These are phyloP conservation scores for Pteria penguin DNA, from an alignment of 2,888 invertebrate species.

Conservation along the genomic window DNA sequence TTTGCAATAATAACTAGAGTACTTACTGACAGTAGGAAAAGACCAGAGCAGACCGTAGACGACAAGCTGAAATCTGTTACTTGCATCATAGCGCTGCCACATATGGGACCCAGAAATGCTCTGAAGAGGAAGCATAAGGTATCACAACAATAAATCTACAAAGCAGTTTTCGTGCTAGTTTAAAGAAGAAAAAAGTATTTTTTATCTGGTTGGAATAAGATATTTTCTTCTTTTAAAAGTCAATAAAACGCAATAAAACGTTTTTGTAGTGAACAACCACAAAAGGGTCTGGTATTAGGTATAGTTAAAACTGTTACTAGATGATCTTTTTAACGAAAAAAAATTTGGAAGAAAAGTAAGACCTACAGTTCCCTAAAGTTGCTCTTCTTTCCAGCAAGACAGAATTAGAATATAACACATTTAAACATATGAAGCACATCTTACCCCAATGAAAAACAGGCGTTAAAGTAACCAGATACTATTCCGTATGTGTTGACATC, in stretches of 20 bases:
- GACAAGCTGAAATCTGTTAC: slow-evolving; percentile 78
- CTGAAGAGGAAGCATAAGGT: too few species aligned
- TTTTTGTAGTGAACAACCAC: slow-evolving; percentile 1
- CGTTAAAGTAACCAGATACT: slow-evolving; percentile 94
- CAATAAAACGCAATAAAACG: not conserved
- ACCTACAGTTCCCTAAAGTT: too few species aligned
- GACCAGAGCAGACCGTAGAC: slow-evolving; percentile 68
- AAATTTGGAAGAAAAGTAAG: too few species aligned
- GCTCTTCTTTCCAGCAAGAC: too few species aligned
- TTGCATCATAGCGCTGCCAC: slow-evolving; percentile 65
- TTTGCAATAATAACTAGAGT: too few species aligned
- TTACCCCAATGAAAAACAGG: slow-evolving; percentile 90
- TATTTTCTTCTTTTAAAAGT: not conserved
- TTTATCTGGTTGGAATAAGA: too few species aligned
- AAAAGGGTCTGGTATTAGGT: too few species aligned
- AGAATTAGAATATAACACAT: too few species aligned
- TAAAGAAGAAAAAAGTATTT: too few species aligned
- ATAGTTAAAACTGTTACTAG: too few species aligned
- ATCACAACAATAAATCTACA: too few species aligned
- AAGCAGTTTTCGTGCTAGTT: too few species aligned
- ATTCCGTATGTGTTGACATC: slow-evolving; percentile 93
- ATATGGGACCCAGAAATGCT: slow-evolving; percentile 67
- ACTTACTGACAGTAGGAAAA: slow-evolving; percentile 61
- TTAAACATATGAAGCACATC: slow-evolving; percentile 2
- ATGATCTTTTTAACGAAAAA: slow-evolving; percentile 63